Evolutionary conservation across 23 tunicate species (phyloP), one percentile per base, ranked within the genome.

Genomic region (Pegea sp.): DNA sequence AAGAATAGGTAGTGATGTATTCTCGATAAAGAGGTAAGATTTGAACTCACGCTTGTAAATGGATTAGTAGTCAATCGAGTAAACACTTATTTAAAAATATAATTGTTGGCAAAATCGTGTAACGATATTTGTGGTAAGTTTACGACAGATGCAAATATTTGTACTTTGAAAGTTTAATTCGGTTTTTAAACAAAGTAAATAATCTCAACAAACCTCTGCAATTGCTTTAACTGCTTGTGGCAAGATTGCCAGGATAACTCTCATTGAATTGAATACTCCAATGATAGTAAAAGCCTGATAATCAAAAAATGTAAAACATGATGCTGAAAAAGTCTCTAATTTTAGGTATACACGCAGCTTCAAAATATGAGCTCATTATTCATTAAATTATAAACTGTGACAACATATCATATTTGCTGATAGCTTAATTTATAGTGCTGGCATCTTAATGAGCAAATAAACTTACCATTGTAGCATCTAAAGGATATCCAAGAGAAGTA

Each of bases 141-240:
- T n/a, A n/a, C n/a, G n/a, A n/a, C n/a, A n/a, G n/a, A n/a, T n/a
- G n/a, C n/a, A 16, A 16, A 11, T 38, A 11, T 11, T 16, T 38
- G 13, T 38, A 38, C 46, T 38, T 38, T 16, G 18, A 38, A 38
- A 38, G 46, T 11, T 38, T 13, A 11, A 18, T 11, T 38, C 46
- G 13, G 46, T 11, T 38, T 38, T 38, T 18, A 38, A 38, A 18
- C 16, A n/a, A n/a, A n/a, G n/a, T n/a, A n/a, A n/a, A 56, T n/a
- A 56, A 13, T 1, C 11, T 27, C 7, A 6, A 29, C 64, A 31
- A 55, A 72, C 93, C 75, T 81, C 93, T 2, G 93, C 78, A 3
- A 81, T 51, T 3, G 93, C 75, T 56, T 62, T 72, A 26, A 81
- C 93, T 18, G 93, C 64, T 44, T 69, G 59, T 16, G 93, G 93